Evolutionary conservation across 2,797 vertebrate species (phyloP).

Genomic region (Pseudochaenichthys georgianus): DNA sequence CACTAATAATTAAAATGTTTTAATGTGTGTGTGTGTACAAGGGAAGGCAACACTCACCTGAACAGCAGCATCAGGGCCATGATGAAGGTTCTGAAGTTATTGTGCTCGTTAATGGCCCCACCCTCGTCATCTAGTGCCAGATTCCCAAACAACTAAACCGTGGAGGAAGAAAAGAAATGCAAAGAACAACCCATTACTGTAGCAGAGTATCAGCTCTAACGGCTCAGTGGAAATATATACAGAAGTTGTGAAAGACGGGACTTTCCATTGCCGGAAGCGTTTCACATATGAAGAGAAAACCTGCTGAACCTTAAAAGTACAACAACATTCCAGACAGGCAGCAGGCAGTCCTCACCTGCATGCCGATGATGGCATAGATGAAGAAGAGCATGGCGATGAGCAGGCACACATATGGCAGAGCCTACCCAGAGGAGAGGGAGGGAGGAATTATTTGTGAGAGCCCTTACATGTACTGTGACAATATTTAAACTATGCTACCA

Average conservation of each 20-base stretch:
- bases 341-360: slow-evolving; percentile 88
- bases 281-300: too few relatives aligned
- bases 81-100: slow-evolving; percentile 96
- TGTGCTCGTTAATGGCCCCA: slow-evolving; percentile 90
- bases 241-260: not conserved
- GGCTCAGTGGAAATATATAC: not conserved
- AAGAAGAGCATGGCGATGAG: slow-evolving; percentile 98
- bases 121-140: slow-evolving; percentile 85
- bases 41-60: slow-evolving; percentile 79
- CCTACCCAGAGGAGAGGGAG: slow-evolving; percentile 75
- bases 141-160: slow-evolving; percentile 92
- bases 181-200: not conserved
- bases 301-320: not conserved
- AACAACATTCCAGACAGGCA: not conserved
- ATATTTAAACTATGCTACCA: too few relatives aligned
- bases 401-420: slow-evolving; percentile 94
- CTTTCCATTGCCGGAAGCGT: too few relatives aligned
- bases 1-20: too few relatives aligned
- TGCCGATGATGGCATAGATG: slow-evolving; percentile 97
- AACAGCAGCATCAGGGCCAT: slow-evolving; percentile 97
- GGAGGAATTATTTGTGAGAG: slow-evolving; percentile 12
- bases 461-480: not conserved
- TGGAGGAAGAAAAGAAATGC: not conserved
- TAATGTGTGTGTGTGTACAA: not conserved
- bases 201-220: not conserved